phyloP scores from a whole-genome alignment of 2,888 invertebrate genomes.

The Drosophila melanosoma region DNA sequence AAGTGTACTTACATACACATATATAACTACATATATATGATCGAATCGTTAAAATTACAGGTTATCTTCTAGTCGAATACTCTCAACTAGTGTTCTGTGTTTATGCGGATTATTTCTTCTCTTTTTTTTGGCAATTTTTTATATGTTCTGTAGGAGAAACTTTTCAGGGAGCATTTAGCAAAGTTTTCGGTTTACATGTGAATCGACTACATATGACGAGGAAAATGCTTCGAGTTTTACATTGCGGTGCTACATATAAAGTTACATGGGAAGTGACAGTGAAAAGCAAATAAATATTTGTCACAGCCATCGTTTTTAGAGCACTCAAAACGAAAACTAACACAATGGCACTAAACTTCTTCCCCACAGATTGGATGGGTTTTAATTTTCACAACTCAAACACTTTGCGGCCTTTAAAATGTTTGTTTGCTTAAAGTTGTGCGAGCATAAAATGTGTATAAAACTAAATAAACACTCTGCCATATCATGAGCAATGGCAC shows the following conservation, averaged over 20 bases:
- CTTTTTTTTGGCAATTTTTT: constrained; percentile 41
- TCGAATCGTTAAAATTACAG: neutral
- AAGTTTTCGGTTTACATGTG: constrained; percentile 61
- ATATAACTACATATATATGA: neutral
- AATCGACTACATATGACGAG: constrained; percentile 46
- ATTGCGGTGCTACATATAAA: constrained; percentile 12
- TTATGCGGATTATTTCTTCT: constrained; percentile 10
- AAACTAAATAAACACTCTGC: constrained; percentile 29
- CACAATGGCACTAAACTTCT: constrained; percentile 62
- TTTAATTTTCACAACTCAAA: constrained; percentile 25
- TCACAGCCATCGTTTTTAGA: constrained; percentile 40
- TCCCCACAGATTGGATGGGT: constrained; percentile 16
- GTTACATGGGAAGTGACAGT: constrained; percentile 37
- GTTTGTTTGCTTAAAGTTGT: constrained; percentile 61
- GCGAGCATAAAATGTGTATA: constrained; percentile 20
- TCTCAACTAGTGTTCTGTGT: neutral
- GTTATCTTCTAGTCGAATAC: neutral
- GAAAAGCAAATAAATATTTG: constrained; percentile 56
- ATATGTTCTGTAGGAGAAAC: constrained; percentile 45
- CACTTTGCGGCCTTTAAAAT: constrained; percentile 59
- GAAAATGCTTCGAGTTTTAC: constrained; percentile 22
- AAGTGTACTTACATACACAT: too few species aligned
- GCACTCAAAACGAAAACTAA: constrained; percentile 52
- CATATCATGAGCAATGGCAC: constrained; percentile 47
- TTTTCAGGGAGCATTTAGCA: constrained; percentile 64